Percentiles rank a stretch among this genome's conserved stretches.
These are phyloP conservation scores for Aphidoletes aphidimyza DNA, from an alignment of 2,888 invertebrate genomes.

Conservation along the genomic window DNA sequence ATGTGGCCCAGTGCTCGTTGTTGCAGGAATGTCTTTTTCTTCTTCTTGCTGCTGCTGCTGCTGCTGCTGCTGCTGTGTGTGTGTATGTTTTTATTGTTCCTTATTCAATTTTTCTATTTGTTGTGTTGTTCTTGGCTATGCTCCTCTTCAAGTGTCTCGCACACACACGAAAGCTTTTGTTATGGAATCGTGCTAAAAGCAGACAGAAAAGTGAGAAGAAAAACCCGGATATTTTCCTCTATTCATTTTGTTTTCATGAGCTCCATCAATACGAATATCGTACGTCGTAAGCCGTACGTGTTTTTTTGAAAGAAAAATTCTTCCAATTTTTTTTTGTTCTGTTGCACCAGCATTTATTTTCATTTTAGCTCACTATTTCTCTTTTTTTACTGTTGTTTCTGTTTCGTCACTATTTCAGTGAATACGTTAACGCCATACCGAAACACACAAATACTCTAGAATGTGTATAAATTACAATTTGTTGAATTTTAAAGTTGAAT, in stretches of 20 bases:
- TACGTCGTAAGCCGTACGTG: background rate
- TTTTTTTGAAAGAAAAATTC: background rate
- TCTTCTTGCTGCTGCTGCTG: background rate
- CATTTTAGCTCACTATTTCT: background rate
- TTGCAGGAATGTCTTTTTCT: background rate
- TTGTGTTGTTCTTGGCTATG: background rate
- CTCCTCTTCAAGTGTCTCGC: background rate
- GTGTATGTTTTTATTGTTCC: too few species aligned
- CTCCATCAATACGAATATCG: conserved; percentile 1
- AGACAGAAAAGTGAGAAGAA: background rate
- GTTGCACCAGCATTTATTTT: background rate
- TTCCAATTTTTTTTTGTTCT: too few species aligned
- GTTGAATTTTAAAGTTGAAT: conserved; percentile 17
- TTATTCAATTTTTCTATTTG: too few species aligned
- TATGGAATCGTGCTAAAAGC: too few species aligned
- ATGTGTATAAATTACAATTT: conserved; percentile 42
- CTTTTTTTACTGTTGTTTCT: background rate
- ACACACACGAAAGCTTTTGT: background rate
- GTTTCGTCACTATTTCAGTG: background rate
- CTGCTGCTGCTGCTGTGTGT: too few species aligned
- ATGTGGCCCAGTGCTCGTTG: background rate
- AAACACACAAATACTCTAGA: background rate
- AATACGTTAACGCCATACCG: background rate
- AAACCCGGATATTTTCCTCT: background rate
- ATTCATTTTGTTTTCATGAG: background rate